Base-by-base conservation (phyloP, 2,888 invertebrate species). In the Sepiola atlantica region DNA sequence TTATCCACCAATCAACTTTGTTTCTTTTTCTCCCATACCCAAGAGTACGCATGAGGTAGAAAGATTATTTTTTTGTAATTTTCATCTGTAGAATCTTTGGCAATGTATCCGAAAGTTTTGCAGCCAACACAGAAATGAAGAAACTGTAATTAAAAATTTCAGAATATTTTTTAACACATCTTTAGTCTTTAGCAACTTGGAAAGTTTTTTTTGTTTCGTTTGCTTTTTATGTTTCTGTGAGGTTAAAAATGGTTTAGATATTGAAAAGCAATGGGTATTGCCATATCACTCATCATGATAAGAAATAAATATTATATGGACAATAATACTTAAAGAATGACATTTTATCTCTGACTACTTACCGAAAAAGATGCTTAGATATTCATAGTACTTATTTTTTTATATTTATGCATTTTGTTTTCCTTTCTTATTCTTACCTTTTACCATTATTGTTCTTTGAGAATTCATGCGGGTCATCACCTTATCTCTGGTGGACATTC, bases 231-330 rank as follows among this genome's bases (percentile, higher is more conserved):
- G n/a, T 77, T 77, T 77, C n/a, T 32, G 77, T 24, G 12, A 24
- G 12, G 24, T 28, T 24, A 4, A 21, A 77, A 77, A 21, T 32
- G 8, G 2, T 16, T 77, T 77, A n/a, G n/a, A 16, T 1, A n/a
- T 16, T 77, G 12, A 18, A 32, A 77, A 77, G 77, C 77, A 77
- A 32, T n/a, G 16, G 16, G 32, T 77, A n/a, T 77, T n/a, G 12
- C 77, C 32, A n/a, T 16, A 77, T 77, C n/a, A n/a, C 77, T 32
- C 16, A 18, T 32, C 14, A 12, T 16, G 77, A 77, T 77, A 21
- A 77, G 77, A 77, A 77, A 77, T 77, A n/a, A 77, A 77, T 77
- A 77, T 77, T 77, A 77, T n/a, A 77, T 77, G n/a, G n/a, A 77
- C 77, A 77, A n/a, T 61, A 61, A 61, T 32, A 77, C 77, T n/a